Percentiles rank a stretch among this genome's conserved stretches.
Evolutionary conservation across 2,797 vertebrate species (phyloP).

Genomic region (Squalus acanthias): DNA sequence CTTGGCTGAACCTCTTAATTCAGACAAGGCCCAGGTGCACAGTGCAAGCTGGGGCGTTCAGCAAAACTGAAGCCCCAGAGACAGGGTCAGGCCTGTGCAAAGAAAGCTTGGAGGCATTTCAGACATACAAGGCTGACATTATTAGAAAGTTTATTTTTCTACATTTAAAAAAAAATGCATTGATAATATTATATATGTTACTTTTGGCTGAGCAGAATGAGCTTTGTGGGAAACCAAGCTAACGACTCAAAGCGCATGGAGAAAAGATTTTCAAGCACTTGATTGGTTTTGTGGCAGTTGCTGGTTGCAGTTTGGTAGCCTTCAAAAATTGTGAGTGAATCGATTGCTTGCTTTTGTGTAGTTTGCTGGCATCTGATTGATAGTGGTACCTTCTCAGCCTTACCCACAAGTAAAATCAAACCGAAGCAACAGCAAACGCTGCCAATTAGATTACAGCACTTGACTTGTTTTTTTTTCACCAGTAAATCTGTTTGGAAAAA

Average conservation of each 20-base stretch:
- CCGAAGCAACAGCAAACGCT: not conserved
- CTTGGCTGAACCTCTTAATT: not conserved
- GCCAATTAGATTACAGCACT: not conserved
- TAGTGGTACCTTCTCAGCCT: not conserved
- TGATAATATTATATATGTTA: not conserved
- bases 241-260: not conserved
- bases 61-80: not conserved
- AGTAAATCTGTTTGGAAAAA: not conserved
- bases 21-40: not conserved
- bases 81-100: not conserved
- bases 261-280: not conserved
- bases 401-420: not conserved
- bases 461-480: not conserved
- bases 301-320: not conserved
- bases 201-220: not conserved
- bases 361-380: not conserved
- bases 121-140: not conserved
- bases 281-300: too few species aligned
- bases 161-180: not conserved
- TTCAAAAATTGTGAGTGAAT: not conserved
- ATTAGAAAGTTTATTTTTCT: not conserved
- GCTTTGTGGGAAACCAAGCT: not conserved
- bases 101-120: too few species aligned
- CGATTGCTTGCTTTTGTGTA: not conserved
- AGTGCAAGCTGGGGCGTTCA: not conserved